These are phyloP conservation scores for Gadus chalcogrammus DNA, from an alignment of 2,113 vertebrate genomes.

Conservation along the genomic window DNA sequence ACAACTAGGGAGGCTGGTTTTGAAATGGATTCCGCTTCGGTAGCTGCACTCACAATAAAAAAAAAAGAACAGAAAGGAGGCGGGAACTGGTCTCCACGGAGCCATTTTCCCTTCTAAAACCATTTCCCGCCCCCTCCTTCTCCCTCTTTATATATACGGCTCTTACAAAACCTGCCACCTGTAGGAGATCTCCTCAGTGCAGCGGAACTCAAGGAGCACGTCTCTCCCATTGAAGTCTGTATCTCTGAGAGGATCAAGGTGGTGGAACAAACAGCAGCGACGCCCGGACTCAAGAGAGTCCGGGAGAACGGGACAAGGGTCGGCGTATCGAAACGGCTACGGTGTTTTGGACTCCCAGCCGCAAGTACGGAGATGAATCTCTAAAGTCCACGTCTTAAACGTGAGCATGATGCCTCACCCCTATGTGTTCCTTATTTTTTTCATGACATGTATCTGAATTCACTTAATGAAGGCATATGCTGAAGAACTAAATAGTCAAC, in stretches of 20 bases:
- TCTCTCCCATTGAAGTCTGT: too few relatives aligned
- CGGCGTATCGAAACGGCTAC: too few relatives aligned
- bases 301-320: too few relatives aligned
- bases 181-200: conserved; percentile 24
- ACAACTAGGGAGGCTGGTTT: conserved; percentile 18
- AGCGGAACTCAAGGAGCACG: conserved; percentile 20
- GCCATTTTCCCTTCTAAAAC: conserved; percentile 29
- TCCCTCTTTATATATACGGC: not conserved
- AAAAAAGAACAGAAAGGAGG: not conserved
- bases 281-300: too few relatives aligned
- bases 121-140: not conserved
- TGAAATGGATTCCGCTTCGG: conserved; percentile 14
- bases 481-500: too few relatives aligned
- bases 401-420: not conserved
- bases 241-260: too few relatives aligned
- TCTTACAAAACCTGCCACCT: conserved; percentile 1
- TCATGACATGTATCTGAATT: too few relatives aligned
- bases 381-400: too few relatives aligned
- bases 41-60: not conserved
- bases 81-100: conserved; percentile 11
- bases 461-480: too few relatives aligned
- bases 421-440: not conserved
- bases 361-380: too few relatives aligned
- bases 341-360: too few relatives aligned
- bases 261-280: too few relatives aligned